Evolutionary conservation across 2,888 invertebrate species (phyloP).

Genomic region (Siphlonurus alternatus): DNA sequence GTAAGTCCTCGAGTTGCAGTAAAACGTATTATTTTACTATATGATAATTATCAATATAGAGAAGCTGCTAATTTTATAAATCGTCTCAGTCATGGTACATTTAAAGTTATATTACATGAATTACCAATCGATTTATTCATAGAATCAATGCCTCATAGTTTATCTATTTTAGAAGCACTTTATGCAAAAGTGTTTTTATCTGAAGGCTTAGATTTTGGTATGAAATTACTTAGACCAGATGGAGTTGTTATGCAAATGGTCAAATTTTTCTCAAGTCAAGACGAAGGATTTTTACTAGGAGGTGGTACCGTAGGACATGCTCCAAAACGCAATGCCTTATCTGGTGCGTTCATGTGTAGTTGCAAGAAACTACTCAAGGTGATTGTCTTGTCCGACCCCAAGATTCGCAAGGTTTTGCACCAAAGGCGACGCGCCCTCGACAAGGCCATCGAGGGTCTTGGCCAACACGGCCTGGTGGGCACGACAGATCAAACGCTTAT

Average conservation of each 20-base stretch:
- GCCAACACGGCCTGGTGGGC: conserved; percentile 63
- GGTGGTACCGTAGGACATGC: conserved; percentile 16
- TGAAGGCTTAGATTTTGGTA: conserved; percentile 25
- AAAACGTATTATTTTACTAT: conserved; percentile 49
- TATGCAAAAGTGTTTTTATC: conserved; percentile 35
- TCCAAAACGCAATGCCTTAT: conserved; percentile 12
- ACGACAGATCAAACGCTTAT: conserved; percentile 35
- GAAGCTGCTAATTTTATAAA: conserved; percentile 76
- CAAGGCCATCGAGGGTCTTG: conserved; percentile 74
- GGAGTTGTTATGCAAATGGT: conserved; percentile 75
- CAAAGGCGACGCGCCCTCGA: conserved; percentile 56
- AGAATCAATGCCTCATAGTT: conserved; percentile 77
- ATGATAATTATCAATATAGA: conserved; percentile 77
- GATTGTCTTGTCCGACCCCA: conserved; percentile 32
- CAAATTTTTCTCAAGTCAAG: conserved; percentile 42
- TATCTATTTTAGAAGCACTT: conserved; percentile 71
- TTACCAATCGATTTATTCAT: conserved; percentile 73
- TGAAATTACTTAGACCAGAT: conserved; percentile 40
- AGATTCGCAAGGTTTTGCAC: conserved; percentile 44
- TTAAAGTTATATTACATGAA: conserved; percentile 42
- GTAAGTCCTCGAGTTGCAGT: conserved; percentile 32
- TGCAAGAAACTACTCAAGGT: conserved; percentile 30
- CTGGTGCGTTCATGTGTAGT: conserved; percentile 24
- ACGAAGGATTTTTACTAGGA: conserved; percentile 14
- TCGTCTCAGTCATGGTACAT: conserved; percentile 59